Conservation (phyloP, 2,888 invertebrate genomes). For the Diadegma fenestrale region DNA sequence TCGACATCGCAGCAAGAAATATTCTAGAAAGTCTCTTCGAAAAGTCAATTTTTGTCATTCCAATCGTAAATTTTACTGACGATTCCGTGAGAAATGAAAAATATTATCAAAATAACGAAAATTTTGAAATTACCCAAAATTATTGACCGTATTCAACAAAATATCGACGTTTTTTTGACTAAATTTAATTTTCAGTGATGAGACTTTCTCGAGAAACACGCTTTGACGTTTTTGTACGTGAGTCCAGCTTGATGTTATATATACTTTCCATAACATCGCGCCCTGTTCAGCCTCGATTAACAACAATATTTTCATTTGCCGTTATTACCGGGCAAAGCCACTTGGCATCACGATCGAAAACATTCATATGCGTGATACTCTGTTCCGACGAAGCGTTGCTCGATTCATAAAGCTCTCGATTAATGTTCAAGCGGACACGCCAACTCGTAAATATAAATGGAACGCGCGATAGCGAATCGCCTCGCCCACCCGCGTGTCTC, state of each 20-base stretch:
- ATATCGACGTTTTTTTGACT: no score
- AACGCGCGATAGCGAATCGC: background rate
- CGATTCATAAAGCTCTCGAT: constrained; percentile 60
- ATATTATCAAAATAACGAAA: no score
- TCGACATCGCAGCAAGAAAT: no score
- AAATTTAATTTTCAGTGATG: no score
- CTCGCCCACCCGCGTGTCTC: background rate
- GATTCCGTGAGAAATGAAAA: no score
- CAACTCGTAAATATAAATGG: background rate
- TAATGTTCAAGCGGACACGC: constrained; percentile 50
- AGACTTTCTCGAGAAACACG: no score
- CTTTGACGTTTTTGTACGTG: background rate
- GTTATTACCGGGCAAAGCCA: constrained; percentile 49
- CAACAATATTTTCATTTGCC: constrained; percentile 63
- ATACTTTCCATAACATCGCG: constrained; percentile 30
- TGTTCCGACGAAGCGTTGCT: constrained; percentile 8
- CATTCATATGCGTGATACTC: constrained; percentile 20
- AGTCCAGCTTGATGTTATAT: constrained; percentile 1
- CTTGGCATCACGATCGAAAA: constrained; percentile 40
- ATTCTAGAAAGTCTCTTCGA: no score
- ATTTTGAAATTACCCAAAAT: no score
- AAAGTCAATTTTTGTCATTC: no score
- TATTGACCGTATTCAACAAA: no score
- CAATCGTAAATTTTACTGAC: no score
- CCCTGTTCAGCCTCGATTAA: constrained; percentile 46